phyloP scores from a whole-genome alignment of 2,797 vertebrate genomes.

The Microctenopoma stevenorrisi region DNA sequence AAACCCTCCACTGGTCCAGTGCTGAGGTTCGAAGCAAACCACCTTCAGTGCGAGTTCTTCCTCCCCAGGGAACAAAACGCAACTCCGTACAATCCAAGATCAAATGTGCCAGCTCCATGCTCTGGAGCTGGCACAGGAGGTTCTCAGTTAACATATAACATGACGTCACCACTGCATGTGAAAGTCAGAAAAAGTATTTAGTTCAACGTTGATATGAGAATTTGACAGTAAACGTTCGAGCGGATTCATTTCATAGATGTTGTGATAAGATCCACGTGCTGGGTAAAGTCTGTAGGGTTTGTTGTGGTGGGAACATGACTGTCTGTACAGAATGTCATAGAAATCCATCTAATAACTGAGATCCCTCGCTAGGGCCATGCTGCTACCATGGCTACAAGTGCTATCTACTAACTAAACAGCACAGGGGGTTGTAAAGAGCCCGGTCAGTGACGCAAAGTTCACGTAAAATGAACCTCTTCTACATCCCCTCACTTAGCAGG shows the following conservation, averaged over 20 bases:
- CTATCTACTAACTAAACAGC: not conserved
- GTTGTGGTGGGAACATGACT: too few relatives aligned
- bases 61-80: not conserved
- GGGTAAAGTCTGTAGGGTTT: too few relatives aligned
- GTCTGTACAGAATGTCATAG: too few relatives aligned
- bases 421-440: not conserved
- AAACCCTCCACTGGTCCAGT: slow-evolving; percentile 18
- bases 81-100: not conserved
- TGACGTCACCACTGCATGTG: too few relatives aligned
- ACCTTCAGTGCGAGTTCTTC: slow-evolving; percentile 3
- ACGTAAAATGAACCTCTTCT: not conserved
- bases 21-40: not conserved
- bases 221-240: too few relatives aligned
- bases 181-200: too few relatives aligned
- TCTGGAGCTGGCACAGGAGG: too few relatives aligned
- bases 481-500: not conserved
- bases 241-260: too few relatives aligned
- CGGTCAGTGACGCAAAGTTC: not conserved
- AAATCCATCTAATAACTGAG: too few relatives aligned
- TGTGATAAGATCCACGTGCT: too few relatives aligned
- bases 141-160: too few relatives aligned
- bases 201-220: too few relatives aligned
- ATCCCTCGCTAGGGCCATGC: not conserved
- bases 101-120: not conserved
- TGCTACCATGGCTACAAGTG: not conserved